phyloP scores from a whole-genome alignment of 1,140 invertebrate genomes.

The Drosophila yakuba region DNA sequence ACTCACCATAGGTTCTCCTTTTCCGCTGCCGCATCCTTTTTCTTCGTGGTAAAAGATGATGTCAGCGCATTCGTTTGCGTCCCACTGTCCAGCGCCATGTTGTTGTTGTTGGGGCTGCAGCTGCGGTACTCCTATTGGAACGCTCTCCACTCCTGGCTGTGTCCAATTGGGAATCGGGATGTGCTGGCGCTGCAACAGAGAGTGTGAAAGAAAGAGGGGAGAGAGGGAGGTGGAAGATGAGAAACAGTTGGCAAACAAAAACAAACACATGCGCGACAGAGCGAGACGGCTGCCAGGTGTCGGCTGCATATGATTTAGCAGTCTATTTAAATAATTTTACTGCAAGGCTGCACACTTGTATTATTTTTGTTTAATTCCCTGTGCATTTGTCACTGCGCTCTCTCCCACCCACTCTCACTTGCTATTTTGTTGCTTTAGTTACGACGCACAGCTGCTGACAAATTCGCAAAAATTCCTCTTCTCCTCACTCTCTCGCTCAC shows the following conservation, averaged over 20 bases:
- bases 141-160: slow-evolving; percentile 13
- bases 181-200: slow-evolving; percentile 33
- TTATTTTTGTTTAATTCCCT: slow-evolving; percentile 3
- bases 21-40: slow-evolving; percentile 78
- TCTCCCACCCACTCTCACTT: slow-evolving; percentile 1
- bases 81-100: slow-evolving; percentile 78
- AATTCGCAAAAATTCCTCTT: slow-evolving; percentile 20
- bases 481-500: slow-evolving; percentile 5
- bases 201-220: neutral
- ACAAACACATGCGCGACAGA: slow-evolving; percentile 35
- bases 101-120: slow-evolving; percentile 25
- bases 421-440: slow-evolving; percentile 43
- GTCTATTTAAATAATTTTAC: slow-evolving; percentile 55
- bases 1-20: slow-evolving; percentile 84
- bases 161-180: slow-evolving; percentile 34
- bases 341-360: slow-evolving; percentile 12
- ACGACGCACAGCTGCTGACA: slow-evolving; percentile 66
- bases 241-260: slow-evolving; percentile 46
- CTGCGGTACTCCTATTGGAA: slow-evolving; percentile 25
- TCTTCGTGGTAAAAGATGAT: slow-evolving; percentile 81
- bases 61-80: slow-evolving; percentile 82
- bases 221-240: slow-evolving; percentile 16
- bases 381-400: slow-evolving; percentile 25
- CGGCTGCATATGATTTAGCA: slow-evolving; percentile 45
- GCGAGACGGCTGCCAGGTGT: slow-evolving; percentile 62